A percentile compares a stretch with the other conserved stretches of the same genome.
These are phyloP conservation scores for Cherax destructor DNA, from an alignment of 1,140 invertebrate genomes.

Conservation along the genomic window DNA sequence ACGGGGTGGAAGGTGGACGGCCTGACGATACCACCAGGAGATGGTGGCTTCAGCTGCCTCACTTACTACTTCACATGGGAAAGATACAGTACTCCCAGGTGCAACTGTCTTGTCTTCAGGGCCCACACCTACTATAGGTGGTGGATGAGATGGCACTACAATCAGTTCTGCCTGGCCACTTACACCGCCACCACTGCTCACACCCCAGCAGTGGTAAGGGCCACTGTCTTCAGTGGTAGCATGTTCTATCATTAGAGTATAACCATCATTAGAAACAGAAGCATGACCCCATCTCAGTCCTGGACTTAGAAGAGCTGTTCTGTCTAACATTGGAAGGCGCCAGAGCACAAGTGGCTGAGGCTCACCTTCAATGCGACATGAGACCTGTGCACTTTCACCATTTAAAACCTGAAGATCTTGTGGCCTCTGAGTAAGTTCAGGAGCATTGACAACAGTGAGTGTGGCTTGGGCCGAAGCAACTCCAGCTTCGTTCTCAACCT, in stretches of 20 bases:
- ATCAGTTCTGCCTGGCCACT: slow-evolving; percentile 31
- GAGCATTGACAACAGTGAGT: slow-evolving; percentile 40
- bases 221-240: slow-evolving; percentile 40
- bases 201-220: slow-evolving; percentile 42
- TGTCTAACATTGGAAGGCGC: slow-evolving; percentile 41
- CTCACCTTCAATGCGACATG: slow-evolving; percentile 35
- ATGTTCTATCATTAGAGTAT: not conserved
- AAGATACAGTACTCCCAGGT: slow-evolving; percentile 17
- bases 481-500: slow-evolving; percentile 47
- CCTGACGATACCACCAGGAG: slow-evolving; percentile 34
- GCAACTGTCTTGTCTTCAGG: slow-evolving; percentile 38
- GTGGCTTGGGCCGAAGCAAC: slow-evolving; percentile 2
- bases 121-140: slow-evolving; percentile 34
- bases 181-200: slow-evolving; percentile 46
- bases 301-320: slow-evolving; percentile 27
- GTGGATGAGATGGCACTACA: slow-evolving; percentile 20
- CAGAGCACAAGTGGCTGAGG: slow-evolving; percentile 41
- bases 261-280: slow-evolving; percentile 31
- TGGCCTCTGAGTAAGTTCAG: slow-evolving; percentile 40
- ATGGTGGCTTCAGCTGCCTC: slow-evolving; percentile 29
- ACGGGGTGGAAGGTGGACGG: slow-evolving; percentile 5
- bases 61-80: slow-evolving; percentile 48
- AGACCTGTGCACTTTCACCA: slow-evolving; percentile 10
- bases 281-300: not conserved
- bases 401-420: slow-evolving; percentile 41